phyloP scores from a whole-genome alignment of 2,113 vertebrate genomes.

The Notechis scutatus region DNA sequence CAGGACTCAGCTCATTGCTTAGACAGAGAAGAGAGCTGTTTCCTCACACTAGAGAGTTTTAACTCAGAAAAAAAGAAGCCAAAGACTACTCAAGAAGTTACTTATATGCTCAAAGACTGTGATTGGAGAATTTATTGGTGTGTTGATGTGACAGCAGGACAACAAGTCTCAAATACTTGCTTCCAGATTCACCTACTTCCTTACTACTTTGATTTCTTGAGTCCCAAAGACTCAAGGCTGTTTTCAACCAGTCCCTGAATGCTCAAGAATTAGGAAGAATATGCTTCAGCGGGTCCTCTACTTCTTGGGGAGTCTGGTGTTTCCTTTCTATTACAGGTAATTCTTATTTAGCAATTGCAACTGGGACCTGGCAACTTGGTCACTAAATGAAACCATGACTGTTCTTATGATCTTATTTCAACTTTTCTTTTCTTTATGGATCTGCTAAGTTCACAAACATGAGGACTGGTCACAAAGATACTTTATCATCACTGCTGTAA shows the following conservation, averaged over 20 bases:
- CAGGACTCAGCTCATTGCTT: neutral
- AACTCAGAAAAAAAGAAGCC: neutral
- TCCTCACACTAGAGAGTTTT: neutral
- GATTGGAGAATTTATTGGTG: neutral
- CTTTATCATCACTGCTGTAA: neutral
- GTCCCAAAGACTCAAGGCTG: neutral
- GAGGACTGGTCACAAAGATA: neutral
- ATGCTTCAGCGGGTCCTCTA: neutral
- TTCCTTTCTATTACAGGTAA: neutral
- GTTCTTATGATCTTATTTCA: neutral
- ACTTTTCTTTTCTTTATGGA: neutral
- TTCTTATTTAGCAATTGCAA: neutral
- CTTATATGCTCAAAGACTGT: neutral
- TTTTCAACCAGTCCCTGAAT: neutral
- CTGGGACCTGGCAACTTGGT: neutral
- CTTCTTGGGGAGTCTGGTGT: neutral
- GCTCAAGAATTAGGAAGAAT: neutral
- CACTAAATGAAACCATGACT: neutral
- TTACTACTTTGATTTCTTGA: neutral
- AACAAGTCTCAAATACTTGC: neutral
- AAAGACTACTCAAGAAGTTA: neutral
- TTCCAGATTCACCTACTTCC: neutral
- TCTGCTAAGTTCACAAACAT: neutral
- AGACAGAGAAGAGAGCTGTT: neutral
- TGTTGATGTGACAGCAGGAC: neutral